Conservation (phyloP, 2,797 vertebrate genomes). For the Coregonus sp. region DNA sequence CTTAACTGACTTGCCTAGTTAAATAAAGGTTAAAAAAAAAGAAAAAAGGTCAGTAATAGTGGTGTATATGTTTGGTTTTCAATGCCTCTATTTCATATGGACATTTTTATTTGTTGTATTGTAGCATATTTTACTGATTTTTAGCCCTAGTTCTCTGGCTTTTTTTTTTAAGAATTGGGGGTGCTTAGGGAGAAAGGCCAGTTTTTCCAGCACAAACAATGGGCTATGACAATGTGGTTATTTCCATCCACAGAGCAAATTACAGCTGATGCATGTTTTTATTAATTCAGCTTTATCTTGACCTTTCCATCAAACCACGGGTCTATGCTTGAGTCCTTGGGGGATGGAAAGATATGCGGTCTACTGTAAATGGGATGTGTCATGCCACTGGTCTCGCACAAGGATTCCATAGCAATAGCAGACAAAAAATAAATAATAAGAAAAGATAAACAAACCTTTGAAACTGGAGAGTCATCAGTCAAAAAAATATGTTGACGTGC, state of each 20-base stretch:
- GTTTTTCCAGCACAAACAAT: not conserved
- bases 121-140: not conserved
- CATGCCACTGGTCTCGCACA: not conserved
- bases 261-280: not conserved
- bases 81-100: not conserved
- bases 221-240: not conserved
- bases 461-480: not conserved
- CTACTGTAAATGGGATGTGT: constrained; percentile 6
- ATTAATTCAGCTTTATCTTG: not conserved
- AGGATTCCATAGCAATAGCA: not conserved
- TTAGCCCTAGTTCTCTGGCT: not conserved
- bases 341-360: not conserved
- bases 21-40: too few species aligned
- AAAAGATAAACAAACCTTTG: constrained; percentile 1
- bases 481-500: too few species aligned
- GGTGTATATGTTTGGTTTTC: not conserved
- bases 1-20: too few species aligned
- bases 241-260: not conserved
- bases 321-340: not conserved
- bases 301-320: not conserved
- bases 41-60: too few species aligned
- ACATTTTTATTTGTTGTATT: not conserved
- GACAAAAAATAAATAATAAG: not conserved
- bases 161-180: not conserved
- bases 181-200: not conserved